Base-by-base conservation (phyloP, 2,888 invertebrate genomes). In the Diarsia dahlii region DNA sequence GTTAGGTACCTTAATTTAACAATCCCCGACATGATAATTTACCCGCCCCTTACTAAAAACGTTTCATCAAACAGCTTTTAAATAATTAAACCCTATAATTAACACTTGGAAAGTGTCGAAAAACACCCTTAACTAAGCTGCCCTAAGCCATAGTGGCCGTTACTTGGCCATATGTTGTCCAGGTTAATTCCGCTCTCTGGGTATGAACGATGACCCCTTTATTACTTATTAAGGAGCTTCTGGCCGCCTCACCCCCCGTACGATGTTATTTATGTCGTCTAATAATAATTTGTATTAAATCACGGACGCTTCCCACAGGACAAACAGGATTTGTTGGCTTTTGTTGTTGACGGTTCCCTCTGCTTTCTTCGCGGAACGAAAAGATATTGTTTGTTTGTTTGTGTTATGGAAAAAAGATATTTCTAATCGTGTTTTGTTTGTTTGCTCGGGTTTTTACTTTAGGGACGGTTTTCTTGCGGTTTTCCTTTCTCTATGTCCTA, bases 231-330 rank as follows among this genome's bases (percentile, higher is more conserved):
- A 96, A 96, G 95, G 92, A 95, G 95, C 93, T 93, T 89, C 91
- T 89, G 89, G 92, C 91, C 90, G 84, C 87, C 90, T 89, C 89
- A 89, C 94, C 94, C 95, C 95, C 93, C 89, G 92, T 91, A 92
- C 93, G 90, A 89, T 91, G 95, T 96, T 96, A 96, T 96, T 96
- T 96, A 96, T 96, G 96, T 95, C 91, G 92, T 95, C 95, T 96
- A 96, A 96, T 96, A 96, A 96, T 96, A 96, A 96, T 96, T 96
- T 96, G 96, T 96, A 96, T 96, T 96, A 96, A 96, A 96, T 96
- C 96, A 95, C 95, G 93, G 90, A 90, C 92, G 94, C 93, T 94
- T 93, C 94, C 94, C 93, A 92, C 93, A 91, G 94, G 94, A 95
- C 95, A 95, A 95, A 94, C 95, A 93, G 96, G 95, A 95, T 96